These are phyloP conservation scores for Noctua pronuba DNA, from an alignment of 2,888 invertebrate genomes.

Conservation along the genomic window DNA sequence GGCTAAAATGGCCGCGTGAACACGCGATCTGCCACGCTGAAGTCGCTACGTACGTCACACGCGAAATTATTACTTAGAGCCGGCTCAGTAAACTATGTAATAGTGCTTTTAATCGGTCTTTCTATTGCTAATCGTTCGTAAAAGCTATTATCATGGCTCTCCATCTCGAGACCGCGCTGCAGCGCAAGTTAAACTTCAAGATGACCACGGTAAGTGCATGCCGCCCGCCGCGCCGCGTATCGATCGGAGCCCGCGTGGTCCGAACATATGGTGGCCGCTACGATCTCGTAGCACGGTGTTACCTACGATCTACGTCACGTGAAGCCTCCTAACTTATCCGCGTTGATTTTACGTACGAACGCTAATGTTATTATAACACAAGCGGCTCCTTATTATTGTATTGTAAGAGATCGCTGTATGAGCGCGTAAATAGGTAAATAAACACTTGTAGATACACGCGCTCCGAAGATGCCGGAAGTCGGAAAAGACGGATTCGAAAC, in stretches of 20 bases:
- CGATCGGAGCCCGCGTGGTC: constrained; percentile 87
- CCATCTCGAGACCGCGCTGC: constrained; percentile 88
- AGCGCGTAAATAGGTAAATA: constrained; percentile 82
- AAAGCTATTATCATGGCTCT: constrained; percentile 82
- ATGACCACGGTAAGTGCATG: constrained; percentile 90
- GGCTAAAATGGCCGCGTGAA: constrained; percentile 89
- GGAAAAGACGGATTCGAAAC: constrained; percentile 25
- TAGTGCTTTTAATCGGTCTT: constrained; percentile 81
- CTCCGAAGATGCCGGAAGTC: constrained; percentile 63
- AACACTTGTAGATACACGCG: constrained; percentile 83
- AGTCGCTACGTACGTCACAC: constrained; percentile 83
- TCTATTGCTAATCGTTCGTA: constrained; percentile 74
- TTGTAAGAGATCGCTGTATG: constrained; percentile 59
- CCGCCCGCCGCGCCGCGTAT: constrained; percentile 81
- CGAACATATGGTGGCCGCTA: constrained; percentile 88
- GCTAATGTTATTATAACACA: constrained; percentile 71
- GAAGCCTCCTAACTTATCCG: constrained; percentile 70
- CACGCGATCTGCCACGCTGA: constrained; percentile 87
- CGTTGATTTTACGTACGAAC: constrained; percentile 65
- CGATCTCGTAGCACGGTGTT: constrained; percentile 78
- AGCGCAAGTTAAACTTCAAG: constrained; percentile 90
- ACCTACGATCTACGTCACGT: constrained; percentile 75
- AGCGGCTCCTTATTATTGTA: constrained; percentile 66
- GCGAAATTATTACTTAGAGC: constrained; percentile 84
- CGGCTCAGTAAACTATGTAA: constrained; percentile 82